phyloP scores from a whole-genome alignment of 2,797 vertebrate species.

The Vireo griseus region DNA sequence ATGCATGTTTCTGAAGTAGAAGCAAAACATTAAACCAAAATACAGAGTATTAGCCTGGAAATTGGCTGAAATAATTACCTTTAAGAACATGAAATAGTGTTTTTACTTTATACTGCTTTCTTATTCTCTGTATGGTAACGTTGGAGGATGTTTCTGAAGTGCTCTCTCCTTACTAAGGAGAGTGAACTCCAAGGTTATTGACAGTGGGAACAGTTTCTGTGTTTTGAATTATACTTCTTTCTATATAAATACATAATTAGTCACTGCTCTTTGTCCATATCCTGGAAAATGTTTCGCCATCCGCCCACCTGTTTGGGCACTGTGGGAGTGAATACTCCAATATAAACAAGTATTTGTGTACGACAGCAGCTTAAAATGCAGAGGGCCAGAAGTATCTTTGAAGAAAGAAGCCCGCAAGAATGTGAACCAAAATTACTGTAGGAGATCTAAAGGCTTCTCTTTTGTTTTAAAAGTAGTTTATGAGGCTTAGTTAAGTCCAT shows the following conservation, averaged over 20 bases:
- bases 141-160: not conserved
- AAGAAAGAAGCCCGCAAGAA: not conserved
- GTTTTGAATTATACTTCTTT: not conserved
- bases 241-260: not conserved
- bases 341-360: not conserved
- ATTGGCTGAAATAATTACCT: not conserved
- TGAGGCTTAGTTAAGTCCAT: not conserved
- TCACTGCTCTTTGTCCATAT: not conserved
- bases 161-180: accelerated
- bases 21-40: not conserved
- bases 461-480: not conserved
- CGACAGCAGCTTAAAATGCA: not conserved
- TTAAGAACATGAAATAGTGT: not conserved
- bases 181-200: not conserved
- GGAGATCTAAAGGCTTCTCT: not conserved
- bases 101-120: not conserved
- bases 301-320: not conserved
- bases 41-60: not conserved
- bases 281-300: not conserved
- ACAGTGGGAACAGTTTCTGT: not conserved
- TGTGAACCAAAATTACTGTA: not conserved
- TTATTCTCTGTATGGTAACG: not conserved
- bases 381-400: not conserved
- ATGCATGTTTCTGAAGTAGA: not conserved
- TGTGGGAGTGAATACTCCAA: not conserved